These are phyloP conservation scores for Smutsia gigantea DNA, from an alignment of 2,797 vertebrate species.

Conservation along the genomic window DNA sequence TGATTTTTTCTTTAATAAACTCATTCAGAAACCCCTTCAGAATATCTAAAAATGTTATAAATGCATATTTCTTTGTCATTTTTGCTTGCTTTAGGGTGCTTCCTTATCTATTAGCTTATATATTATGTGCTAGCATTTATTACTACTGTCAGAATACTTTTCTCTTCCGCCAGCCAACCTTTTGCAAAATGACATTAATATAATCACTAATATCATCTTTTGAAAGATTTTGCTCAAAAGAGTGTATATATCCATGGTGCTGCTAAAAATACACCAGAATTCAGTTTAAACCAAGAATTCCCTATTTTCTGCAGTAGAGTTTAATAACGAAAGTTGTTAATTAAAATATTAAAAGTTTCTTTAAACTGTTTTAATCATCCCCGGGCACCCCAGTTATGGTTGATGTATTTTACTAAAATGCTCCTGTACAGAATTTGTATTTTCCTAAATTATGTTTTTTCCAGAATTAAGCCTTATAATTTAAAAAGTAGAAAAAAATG, in stretches of 20 bases:
- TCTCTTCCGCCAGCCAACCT: constrained; percentile 21
- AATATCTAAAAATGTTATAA: constrained; percentile 48
- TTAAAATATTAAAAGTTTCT: background rate
- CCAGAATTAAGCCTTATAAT: constrained; percentile 39
- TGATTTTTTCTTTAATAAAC: background rate
- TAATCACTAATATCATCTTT: constrained; percentile 54
- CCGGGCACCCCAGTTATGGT: constrained; percentile 40
- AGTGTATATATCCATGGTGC: constrained; percentile 13
- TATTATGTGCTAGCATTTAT: constrained; percentile 26
- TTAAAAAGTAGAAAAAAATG: constrained; percentile 52
- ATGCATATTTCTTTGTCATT: background rate
- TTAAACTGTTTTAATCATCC: constrained; percentile 56
- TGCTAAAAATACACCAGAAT: constrained; percentile 32
- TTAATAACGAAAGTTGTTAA: constrained; percentile 34
- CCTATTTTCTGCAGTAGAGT: constrained; percentile 32
- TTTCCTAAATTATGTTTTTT: constrained; percentile 49
- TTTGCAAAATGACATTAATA: constrained; percentile 30
- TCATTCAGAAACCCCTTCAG: background rate
- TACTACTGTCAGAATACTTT: constrained; percentile 23
- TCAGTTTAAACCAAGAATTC: constrained; percentile 41
- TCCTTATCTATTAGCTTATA: constrained; percentile 18
- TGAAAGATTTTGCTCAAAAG: constrained; percentile 53
- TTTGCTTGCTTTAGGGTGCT: constrained; percentile 22
- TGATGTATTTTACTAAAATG: constrained; percentile 46
- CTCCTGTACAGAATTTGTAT: background rate